These are phyloP conservation scores for Entosphenus tridentatus DNA, from an alignment of 2,113 vertebrate genomes.

Conservation along the genomic window DNA sequence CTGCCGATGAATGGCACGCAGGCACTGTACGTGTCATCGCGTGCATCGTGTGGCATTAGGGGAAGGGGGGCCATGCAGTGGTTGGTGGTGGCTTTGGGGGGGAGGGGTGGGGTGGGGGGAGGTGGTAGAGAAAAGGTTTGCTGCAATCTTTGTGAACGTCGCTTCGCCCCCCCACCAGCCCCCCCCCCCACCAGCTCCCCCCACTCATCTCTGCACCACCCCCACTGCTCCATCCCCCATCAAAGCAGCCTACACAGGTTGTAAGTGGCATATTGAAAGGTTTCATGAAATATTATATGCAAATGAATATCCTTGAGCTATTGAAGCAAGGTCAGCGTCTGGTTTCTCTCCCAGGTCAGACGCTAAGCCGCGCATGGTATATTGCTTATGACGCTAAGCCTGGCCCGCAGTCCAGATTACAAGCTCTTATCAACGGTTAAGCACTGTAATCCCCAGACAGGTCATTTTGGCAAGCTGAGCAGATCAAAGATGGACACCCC, in stretches of 20 bases:
- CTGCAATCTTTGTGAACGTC: background rate
- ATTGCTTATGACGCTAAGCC: constrained; percentile 6
- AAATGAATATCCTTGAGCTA: too few relatives aligned
- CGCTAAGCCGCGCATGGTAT: constrained; percentile 3
- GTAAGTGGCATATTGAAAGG: too few relatives aligned
- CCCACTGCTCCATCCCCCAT: too few relatives aligned
- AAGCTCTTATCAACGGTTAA: constrained; percentile 3
- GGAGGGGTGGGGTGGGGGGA: background rate
- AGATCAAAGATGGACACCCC: too few relatives aligned
- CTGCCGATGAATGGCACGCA: too few relatives aligned
- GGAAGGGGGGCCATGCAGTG: background rate
- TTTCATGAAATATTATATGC: too few relatives aligned
- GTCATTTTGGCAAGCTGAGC: background rate
- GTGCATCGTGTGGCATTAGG: background rate
- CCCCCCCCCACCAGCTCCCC: too few relatives aligned
- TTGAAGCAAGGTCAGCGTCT: too few relatives aligned
- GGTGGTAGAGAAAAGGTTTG: background rate
- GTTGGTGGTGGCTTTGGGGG: background rate
- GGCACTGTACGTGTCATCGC: too few relatives aligned
- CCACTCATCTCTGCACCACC: too few relatives aligned
- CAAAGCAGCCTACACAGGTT: too few relatives aligned
- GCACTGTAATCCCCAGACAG: constrained; percentile 3
- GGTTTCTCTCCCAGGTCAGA: background rate
- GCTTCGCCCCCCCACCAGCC: too few relatives aligned
- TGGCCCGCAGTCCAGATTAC: constrained; percentile 3